Evolutionary conservation across 2,888 invertebrate species (phyloP).

Genomic region (Trissonchulus sp.): DNA sequence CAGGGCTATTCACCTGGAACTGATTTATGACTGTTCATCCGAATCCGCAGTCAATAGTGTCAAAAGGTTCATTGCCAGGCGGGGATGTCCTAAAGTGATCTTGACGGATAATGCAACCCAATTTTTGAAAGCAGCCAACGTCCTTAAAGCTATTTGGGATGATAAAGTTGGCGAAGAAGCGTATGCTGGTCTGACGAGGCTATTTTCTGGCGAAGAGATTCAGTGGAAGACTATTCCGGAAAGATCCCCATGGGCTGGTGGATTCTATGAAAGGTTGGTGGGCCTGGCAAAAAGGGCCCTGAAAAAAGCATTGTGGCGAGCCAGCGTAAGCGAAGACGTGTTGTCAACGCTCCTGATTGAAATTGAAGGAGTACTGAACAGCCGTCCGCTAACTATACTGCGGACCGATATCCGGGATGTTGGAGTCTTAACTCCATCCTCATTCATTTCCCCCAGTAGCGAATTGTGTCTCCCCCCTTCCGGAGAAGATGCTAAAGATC

Average conservation of each 20-base stretch:
- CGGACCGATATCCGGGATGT: no score
- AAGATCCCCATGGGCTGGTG: conserved; percentile 55
- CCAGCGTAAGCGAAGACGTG: no score
- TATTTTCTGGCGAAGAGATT: conserved; percentile 34
- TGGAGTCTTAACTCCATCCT: no score
- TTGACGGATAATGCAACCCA: conserved; percentile 53
- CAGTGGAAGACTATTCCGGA: conserved; percentile 52
- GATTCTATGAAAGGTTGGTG: conserved; percentile 54
- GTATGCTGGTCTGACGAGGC: background rate
- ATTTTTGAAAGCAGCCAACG: conserved; percentile 50
- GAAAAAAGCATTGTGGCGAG: no score
- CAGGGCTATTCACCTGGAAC: conserved; percentile 52
- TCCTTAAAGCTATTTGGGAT: conserved; percentile 39
- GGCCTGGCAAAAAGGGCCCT: conserved; percentile 50
- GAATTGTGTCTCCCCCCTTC: no score
- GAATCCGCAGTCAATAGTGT: conserved; percentile 46
- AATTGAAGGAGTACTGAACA: no score
- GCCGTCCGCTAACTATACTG: no score
- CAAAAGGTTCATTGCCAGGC: conserved; percentile 47
- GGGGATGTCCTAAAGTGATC: conserved; percentile 46
- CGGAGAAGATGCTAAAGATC: no score
- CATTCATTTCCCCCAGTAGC: no score
- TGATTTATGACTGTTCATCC: conserved; percentile 44
- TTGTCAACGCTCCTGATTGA: no score
- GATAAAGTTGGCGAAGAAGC: background rate